Percentiles rank a stretch among this genome's conserved stretches.
These are phyloP conservation scores for Apistogramma diplotaenia DNA, from an alignment of 2,113 vertebrate genomes.

Conservation along the genomic window DNA sequence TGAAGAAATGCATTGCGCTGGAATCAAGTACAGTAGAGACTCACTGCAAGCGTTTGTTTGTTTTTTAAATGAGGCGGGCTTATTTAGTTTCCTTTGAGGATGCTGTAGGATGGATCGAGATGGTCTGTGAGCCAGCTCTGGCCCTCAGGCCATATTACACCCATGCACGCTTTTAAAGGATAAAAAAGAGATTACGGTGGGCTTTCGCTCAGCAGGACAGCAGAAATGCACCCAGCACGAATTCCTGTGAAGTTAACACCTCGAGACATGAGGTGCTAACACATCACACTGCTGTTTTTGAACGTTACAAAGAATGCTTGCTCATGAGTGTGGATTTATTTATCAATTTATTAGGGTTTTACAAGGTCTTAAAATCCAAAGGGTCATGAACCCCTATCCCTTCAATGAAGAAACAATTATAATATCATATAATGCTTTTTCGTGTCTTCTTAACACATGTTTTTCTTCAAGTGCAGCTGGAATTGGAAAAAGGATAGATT, in stretches of 20 bases:
- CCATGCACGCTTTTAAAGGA: not conserved
- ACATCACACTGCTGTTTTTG: not conserved
- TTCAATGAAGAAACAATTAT: not conserved
- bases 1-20: too few relatives aligned
- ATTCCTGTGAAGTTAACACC: not conserved
- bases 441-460: not conserved
- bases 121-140: not conserved
- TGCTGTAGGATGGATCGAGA: not conserved
- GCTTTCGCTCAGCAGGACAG: not conserved
- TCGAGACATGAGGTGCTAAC: not conserved
- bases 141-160: not conserved
- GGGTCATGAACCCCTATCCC: not conserved
- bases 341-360: not conserved
- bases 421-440: fast-evolving
- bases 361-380: not conserved
- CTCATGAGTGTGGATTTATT: not conserved
- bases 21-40: too few relatives aligned
- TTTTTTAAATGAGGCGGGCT: fast-evolving
- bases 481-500: not conserved
- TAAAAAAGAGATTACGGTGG: not conserved
- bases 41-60: not conserved
- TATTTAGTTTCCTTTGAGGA: not conserved
- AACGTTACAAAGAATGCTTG: not conserved
- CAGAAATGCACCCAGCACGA: not conserved
- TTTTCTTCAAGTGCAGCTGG: fast-evolving